Base-by-base conservation (phyloP, 2,888 invertebrate genomes). In the Drosophila siamana region DNA sequence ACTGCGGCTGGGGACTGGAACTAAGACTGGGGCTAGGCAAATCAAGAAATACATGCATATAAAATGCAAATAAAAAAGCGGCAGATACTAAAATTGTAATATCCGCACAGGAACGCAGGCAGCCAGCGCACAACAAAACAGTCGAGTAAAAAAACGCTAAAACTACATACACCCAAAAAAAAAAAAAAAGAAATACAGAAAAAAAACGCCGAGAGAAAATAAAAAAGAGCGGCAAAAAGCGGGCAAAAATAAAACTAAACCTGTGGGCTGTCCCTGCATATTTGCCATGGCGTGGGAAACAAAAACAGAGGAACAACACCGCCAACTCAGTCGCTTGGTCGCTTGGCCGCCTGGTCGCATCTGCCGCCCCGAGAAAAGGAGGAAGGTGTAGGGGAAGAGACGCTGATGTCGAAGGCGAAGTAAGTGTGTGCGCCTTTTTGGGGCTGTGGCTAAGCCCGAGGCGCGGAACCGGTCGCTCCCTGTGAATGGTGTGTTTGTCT, bases 31-130 rank as follows among this genome's bases (percentile, higher is more conserved):
- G 66, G 60, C 74, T 70, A 64, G 61, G 63, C 57, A 62, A 64
- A 64, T 63, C 70, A 69, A 63, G 69, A 73, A 66, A 74, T 69
- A 85, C 82, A 85, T 82, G 76, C 87, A 85, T 82, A 82, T 81
- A 86, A 86, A 86, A 86, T 85, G 80, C 85, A 85, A 85, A 86
- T 80, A 84, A 85, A 86, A 84, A 74, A 78, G 73, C 78, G 74
- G 61, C 81, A 85, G 82, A 85, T 85, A 85, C 85, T 85, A 85
- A 86, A 85, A 85, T 85, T 86, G 87, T 85, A 85, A 85, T 85
- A 86, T 86, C 84, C 86, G 84, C 79, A 79, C 61, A 72, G 81
- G 73, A 86, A 84, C 82, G 73, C 70, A 69, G 69, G 26, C 69
- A 63, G 44, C 69, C 43, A 65, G 46, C 70, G 60, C 50, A 38